phyloP scores from a whole-genome alignment of 2,797 vertebrate genomes.

The Holocentrus rufus region DNA sequence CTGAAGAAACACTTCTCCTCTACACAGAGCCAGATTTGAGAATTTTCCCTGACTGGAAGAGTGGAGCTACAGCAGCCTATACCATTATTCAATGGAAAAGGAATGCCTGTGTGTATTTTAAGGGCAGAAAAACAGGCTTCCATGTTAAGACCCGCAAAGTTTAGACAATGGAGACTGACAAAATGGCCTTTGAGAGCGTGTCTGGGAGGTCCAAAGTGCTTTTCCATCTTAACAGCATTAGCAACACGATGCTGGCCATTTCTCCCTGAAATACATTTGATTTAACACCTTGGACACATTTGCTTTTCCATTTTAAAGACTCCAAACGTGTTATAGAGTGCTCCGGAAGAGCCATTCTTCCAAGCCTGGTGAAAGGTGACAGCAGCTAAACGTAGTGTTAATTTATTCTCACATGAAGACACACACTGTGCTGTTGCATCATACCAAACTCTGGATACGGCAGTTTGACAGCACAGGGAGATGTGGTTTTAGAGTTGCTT shows the following conservation, averaged over 20 bases:
- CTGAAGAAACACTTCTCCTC: neutral
- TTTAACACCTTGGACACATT: constrained; percentile 36
- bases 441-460: neutral
- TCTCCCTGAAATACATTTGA: constrained; percentile 30
- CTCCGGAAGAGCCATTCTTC: neutral
- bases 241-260: constrained; percentile 29
- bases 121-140: constrained; percentile 41
- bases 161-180: constrained; percentile 60
- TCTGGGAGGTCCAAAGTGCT: constrained; percentile 33
- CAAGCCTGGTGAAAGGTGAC: neutral
- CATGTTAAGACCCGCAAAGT: constrained; percentile 57
- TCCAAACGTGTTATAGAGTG: constrained; percentile 7
- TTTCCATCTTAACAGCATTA: constrained; percentile 54
- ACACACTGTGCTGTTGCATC: neutral
- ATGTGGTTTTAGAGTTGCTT: constrained; percentile 35
- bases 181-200: constrained; percentile 46
- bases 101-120: constrained; percentile 59
- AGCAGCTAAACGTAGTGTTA: constrained; percentile 14
- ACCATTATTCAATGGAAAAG: constrained; percentile 50
- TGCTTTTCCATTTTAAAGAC: constrained; percentile 32
- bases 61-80: constrained; percentile 20
- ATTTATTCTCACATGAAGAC: constrained; percentile 9
- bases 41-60: constrained; percentile 25
- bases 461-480: constrained; percentile 29
- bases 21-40: constrained; percentile 26